Conservation (phyloP, 2,888 invertebrate genomes). For the Agriopis aurantiaria region DNA sequence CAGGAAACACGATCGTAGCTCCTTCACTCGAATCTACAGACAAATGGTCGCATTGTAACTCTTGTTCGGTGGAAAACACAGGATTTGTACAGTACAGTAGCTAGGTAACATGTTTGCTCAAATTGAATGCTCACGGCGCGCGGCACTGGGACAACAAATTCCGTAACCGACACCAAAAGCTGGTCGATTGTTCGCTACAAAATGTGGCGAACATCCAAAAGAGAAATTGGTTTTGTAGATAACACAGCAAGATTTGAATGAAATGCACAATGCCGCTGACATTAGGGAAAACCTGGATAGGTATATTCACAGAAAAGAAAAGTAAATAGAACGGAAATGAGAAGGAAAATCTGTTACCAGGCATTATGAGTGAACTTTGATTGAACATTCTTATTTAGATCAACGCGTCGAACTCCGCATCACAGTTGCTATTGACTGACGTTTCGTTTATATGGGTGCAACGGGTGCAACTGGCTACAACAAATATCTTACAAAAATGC, state of each 20-base stretch:
- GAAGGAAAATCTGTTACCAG: too few species aligned
- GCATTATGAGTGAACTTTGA: too few species aligned
- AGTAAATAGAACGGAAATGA: too few species aligned
- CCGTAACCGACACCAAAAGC: slow-evolving; percentile 57
- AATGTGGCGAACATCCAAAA: slow-evolving; percentile 21
- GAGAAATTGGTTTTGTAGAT: slow-evolving; percentile 22
- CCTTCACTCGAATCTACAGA: not conserved
- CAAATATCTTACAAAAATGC: too few species aligned
- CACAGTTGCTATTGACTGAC: too few species aligned
- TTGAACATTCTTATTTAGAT: too few species aligned
- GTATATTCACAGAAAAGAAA: not conserved
- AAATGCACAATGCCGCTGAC: not conserved
- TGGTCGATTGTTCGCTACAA: slow-evolving; percentile 33
- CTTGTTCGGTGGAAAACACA: slow-evolving; percentile 19
- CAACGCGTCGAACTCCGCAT: too few species aligned
- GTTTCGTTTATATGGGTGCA: too few species aligned
- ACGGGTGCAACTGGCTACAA: too few species aligned
- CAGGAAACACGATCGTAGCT: not conserved
- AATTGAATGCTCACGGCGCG: slow-evolving; percentile 61
- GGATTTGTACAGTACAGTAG: slow-evolving; percentile 40
- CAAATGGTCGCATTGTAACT: not conserved
- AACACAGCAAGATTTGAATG: not conserved
- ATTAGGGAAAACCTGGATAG: not conserved
- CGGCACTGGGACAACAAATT: slow-evolving; percentile 49
- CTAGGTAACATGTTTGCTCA: slow-evolving; percentile 51